Evolutionary conservation across 2,797 vertebrate genomes (phyloP), one percentile per base, ranked within the genome.

Genomic region (Florisuga fusca): DNA sequence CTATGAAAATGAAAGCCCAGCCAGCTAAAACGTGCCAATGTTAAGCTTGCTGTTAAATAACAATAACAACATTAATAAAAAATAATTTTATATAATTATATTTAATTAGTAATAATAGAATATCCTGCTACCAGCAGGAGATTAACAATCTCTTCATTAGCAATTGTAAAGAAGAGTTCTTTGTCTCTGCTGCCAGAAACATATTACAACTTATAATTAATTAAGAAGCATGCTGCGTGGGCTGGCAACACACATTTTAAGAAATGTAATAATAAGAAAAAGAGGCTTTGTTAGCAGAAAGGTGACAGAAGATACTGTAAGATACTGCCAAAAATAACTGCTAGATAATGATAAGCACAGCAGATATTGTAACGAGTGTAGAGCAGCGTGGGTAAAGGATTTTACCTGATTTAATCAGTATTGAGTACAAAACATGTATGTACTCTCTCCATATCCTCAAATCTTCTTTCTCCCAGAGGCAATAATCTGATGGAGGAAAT

Each of bases 181-280:
- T 95, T 91, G 45, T 89, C 76, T 91, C 59, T 89, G 66, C 54
- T 94, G 64, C 51, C 73, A 91, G 87, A 87, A 91, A 89, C 20
- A 33, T 83, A 74, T 78, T 95, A 63, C 43, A 94, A 73, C 46
- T 91, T 93, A 87, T 78, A 95, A 95, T 95, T 94, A 93, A 80
- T 92, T 89, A 91, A 91, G 79, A 78, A 86, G 20, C 89, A 68
- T 80, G 66, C 75, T 87, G 69, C 31, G 58, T 94, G 79, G 92
- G 74, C 45, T 90, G 93, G 84, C 82, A 93, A 81, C 8, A 69
- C 46, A 86, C n/a, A 34, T 83, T 87, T 36, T 69, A 85, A 85
- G 64, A 81, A 92, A 95, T 2, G 6, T 59, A 94, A 93, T 93
- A 93, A 88, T 73, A 84, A 76, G 55, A 86, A 91, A 85, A 69